Evolutionary conservation across 2,113 vertebrate species (phyloP), one percentile per base, ranked within the genome.

Genomic region (Pardalotus punctatus): DNA sequence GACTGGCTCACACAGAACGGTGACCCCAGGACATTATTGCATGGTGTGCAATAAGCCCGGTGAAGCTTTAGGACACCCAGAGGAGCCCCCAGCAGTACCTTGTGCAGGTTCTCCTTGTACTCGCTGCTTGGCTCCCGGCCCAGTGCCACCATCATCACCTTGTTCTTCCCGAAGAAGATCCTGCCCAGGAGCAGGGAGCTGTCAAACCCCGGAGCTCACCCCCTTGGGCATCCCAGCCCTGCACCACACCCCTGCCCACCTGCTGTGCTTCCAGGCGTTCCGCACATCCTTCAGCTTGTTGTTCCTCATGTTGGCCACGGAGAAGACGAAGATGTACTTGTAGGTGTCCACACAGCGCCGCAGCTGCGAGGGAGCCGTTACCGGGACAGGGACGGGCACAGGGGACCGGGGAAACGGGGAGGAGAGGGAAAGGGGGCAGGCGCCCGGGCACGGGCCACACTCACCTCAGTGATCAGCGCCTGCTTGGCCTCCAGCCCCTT

Each of bases 111-210:
- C 93, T 99, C 99, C 96, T 98, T 99, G 97, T 99, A 99, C 79
- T 99, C 99, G 2, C 99, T 99, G 20, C 98, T 97, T 1, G 98
- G 98, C 81, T 98, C 98, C 69, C 98, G 99, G 7, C 99, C 99
- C 83, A 99, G 91, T 0, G 99, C 99, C 60, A 99, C 97, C 97
- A 98, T 98, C 99, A 99, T 99, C 81, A 99, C 99, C 91, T 99
- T 99, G 96, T 99, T 99, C 98, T 99, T 99, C 16, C 99, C 99
- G 11, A 99, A 99, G 97, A 99, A 99, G 84, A 99, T 99, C 93
- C 99, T 99, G 95, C 33, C 38, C 56, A 60, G 43, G 4, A 38
- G 36, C 1, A 35, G 38, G 9, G 19, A 60, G 27, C 31, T 19
- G 29, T 58, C 53, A 42, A 45, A 66, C n/a, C 14, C 36, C 20